These are phyloP conservation scores for Mesembrinibis cayennensis DNA, from an alignment of 2,113 vertebrate genomes.

Conservation along the genomic window DNA sequence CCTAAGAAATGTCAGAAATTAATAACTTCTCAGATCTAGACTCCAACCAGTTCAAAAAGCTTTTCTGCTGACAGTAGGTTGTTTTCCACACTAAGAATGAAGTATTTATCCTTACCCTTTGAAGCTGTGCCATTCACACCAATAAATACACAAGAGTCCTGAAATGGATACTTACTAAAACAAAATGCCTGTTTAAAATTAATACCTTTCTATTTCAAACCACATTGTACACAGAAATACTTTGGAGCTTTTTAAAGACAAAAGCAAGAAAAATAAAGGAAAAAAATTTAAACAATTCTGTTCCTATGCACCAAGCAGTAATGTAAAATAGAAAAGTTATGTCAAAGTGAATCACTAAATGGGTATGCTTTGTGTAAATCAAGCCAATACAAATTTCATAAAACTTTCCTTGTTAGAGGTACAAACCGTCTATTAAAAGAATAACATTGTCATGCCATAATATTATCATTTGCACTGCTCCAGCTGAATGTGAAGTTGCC, in stretches of 20 bases:
- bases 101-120: slow-evolving; percentile 29
- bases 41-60: slow-evolving; percentile 30
- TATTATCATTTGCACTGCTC: slow-evolving; percentile 10
- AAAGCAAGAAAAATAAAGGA: slow-evolving; percentile 45
- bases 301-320: neutral
- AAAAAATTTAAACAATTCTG: neutral
- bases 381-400: slow-evolving; percentile 43
- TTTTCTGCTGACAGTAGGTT: slow-evolving; percentile 28
- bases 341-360: slow-evolving; percentile 2
- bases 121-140: slow-evolving; percentile 29
- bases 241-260: slow-evolving; percentile 14
- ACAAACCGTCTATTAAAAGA: slow-evolving; percentile 10
- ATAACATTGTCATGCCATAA: neutral
- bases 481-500: neutral
- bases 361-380: neutral
- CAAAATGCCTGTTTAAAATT: slow-evolving; percentile 41
- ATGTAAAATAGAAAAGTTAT: neutral
- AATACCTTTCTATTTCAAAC: slow-evolving; percentile 9
- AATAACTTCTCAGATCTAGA: neutral
- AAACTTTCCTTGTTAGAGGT: slow-evolving; percentile 6
- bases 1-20: neutral
- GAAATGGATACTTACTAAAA: slow-evolving; percentile 31
- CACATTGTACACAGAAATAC: neutral
- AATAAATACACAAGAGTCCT: neutral
- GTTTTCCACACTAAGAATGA: slow-evolving; percentile 3